Conservation (phyloP, 2,888 invertebrate species). For the Pollenia angustigena region DNA sequence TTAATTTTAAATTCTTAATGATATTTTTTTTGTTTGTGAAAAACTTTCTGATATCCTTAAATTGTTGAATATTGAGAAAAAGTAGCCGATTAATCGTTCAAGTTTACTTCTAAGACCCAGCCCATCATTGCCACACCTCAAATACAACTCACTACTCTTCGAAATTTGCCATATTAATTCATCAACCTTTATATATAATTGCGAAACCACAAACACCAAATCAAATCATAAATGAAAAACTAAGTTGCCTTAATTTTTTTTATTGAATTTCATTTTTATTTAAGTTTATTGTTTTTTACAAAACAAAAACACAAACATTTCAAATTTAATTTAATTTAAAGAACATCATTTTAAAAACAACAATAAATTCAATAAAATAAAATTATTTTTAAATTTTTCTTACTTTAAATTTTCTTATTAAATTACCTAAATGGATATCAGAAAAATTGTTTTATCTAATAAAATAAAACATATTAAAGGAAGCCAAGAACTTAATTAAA, state of each 20-base stretch:
- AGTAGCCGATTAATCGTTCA: not conserved
- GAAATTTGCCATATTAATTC: slow-evolving; percentile 59
- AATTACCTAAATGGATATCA: not conserved
- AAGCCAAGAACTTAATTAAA: not conserved
- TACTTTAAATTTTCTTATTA: not conserved
- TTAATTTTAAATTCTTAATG: too few species aligned
- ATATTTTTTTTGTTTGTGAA: too few species aligned
- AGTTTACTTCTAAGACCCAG: not conserved
- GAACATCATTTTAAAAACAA: not conserved
- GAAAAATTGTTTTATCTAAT: not conserved
- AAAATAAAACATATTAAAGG: not conserved
- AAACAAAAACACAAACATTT: slow-evolving; percentile 66
- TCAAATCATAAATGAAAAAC: not conserved
- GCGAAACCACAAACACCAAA: not conserved
- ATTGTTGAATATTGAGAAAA: too few species aligned
- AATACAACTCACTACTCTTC: slow-evolving; percentile 11
- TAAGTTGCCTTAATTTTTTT: slow-evolving; percentile 68
- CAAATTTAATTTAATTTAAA: not conserved
- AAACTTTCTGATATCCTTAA: too few species aligned
- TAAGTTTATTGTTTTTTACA: too few species aligned
- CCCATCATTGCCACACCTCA: not conserved
- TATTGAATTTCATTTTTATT: slow-evolving; percentile 57
- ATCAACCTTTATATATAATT: slow-evolving; percentile 50
- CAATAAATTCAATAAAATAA: not conserved
- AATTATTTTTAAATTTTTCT: not conserved